phyloP scores from a whole-genome alignment of 2,888 invertebrate genomes.

The Baronia brevicornis region DNA sequence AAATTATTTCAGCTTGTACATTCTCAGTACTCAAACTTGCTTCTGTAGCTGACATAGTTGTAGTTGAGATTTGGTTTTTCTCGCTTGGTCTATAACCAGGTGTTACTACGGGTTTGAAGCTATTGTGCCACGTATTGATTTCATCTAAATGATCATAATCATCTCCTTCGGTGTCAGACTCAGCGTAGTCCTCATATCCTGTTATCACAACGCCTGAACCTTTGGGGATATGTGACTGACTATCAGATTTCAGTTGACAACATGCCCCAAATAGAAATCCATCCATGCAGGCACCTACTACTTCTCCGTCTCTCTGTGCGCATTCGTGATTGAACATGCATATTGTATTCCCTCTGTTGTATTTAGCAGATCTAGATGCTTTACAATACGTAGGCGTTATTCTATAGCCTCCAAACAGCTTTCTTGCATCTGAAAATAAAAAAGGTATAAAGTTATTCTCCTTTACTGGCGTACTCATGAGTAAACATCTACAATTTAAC shows the following conservation, averaged over 20 bases:
- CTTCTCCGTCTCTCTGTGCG: constrained; percentile 84
- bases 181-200: constrained; percentile 63
- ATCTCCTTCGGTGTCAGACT: constrained; percentile 43
- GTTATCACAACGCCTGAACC: constrained; percentile 69
- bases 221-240: constrained; percentile 65
- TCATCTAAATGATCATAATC: constrained; percentile 57
- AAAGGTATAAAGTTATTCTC: constrained; percentile 15
- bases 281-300: constrained; percentile 92
- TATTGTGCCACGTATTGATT: constrained; percentile 59
- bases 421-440: constrained; percentile 67
- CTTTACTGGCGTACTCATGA: too few relatives aligned
- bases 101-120: constrained; percentile 63
- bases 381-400: constrained; percentile 89
- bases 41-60: constrained; percentile 36
- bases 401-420: constrained; percentile 89
- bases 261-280: constrained; percentile 95
- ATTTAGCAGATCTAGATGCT: constrained; percentile 78
- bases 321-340: constrained; percentile 97
- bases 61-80: constrained; percentile 26
- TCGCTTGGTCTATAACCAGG: constrained; percentile 59
- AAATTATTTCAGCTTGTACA: constrained; percentile 65
- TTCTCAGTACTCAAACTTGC: constrained; percentile 46
- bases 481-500: too few relatives aligned
- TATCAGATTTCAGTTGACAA: constrained; percentile 80
- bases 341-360: constrained; percentile 82